Base-by-base conservation (phyloP, 2,888 invertebrate species). In the Pristionchus mayeri region DNA sequence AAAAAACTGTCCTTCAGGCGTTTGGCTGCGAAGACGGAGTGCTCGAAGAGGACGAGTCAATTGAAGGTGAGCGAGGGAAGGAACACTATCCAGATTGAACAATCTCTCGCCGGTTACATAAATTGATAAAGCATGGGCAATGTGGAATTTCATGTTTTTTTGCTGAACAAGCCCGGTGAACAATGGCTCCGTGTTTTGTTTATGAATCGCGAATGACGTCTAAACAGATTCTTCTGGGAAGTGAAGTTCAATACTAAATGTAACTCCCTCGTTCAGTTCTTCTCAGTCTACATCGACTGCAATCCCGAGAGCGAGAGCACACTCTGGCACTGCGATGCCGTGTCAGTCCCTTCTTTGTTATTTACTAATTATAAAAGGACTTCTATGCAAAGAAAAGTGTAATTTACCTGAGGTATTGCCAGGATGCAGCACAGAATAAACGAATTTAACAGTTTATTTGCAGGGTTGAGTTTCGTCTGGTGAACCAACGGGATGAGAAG, bases 261-360 rank as follows among this genome's bases (percentile, higher is more conserved):
- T 30, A 87, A 87, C 44, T 44, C 44, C 44, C 1, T 21, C 9
- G 11, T 21, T 60, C 60, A 60, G 75, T 92, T 88, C 86, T 92
- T 92, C 87, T 91, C 90, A 18, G 92, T 92, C 7, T 92, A 92
- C 86, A 92, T 92, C 57, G 92, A 92, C 86, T 92, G 92, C 86
- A 92, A 92, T 86, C 92, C 92, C 34, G 92, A 92, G 34, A 89
- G 89, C 24, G 91, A 92, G 85, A 88, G 89, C 34, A 91, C 92
- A 2, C 87, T 92, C 21, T 92, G 92, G 92, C 88, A 88, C 11
- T 91, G 91, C 85, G 92, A 92, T 54, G 92, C 92, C 7, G 85
- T 90, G 67, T 67, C 1, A 3, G 67, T 67, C 21, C 7, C 54
- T 54, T 54, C n/a, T 44, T 44, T 44, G 13, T 44, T 44, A 44